Evolutionary conservation across 2,797 vertebrate genomes (phyloP).

Genomic region (Margarornis squamiger): DNA sequence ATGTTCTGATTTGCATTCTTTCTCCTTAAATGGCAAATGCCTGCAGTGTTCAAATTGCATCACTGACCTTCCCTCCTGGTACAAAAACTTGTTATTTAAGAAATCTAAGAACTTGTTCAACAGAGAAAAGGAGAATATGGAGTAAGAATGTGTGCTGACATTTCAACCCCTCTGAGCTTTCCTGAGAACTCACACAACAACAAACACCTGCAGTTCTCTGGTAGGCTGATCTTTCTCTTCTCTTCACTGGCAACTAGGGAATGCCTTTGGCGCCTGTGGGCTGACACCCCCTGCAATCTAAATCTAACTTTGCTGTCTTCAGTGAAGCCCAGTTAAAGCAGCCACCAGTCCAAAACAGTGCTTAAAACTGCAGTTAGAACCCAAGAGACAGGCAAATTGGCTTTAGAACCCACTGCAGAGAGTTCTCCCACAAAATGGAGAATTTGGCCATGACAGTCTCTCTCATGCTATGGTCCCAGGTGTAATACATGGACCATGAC

Average conservation of each 20-base stretch:
- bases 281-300: background rate
- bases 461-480: background rate
- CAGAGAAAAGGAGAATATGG: background rate
- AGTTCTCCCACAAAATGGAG: background rate
- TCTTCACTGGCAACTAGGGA: background rate
- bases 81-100: slow-evolving; percentile 9
- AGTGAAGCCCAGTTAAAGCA: background rate
- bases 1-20: background rate
- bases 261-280: background rate
- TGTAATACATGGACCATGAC: background rate
- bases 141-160: background rate
- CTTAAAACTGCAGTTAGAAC: background rate
- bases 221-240: background rate
- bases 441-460: background rate
- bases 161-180: slow-evolving; percentile 30
- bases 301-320: background rate
- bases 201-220: background rate
- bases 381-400: background rate
- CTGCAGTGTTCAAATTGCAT: background rate
- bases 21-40: background rate
- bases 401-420: background rate
- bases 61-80: background rate
- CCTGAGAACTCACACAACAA: background rate
- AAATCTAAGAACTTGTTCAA: background rate
- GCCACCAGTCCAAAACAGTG: background rate